These are phyloP conservation scores for Oncorhynchus kisutch DNA, from an alignment of 2,113 vertebrate species.

Conservation along the genomic window DNA sequence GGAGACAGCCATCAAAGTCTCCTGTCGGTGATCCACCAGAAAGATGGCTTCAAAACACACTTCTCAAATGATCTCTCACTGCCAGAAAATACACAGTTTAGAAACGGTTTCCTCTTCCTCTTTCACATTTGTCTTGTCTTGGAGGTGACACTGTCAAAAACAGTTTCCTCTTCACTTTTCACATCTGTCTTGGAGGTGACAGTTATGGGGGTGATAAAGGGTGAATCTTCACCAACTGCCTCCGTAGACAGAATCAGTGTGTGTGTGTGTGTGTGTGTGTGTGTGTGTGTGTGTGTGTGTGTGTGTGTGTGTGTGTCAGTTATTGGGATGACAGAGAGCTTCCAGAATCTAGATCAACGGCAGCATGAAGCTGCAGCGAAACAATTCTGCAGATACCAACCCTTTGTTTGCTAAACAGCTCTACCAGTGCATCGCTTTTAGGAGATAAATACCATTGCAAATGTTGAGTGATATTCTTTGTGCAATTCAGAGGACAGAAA, in stretches of 20 bases:
- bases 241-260: background rate
- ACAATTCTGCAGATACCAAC: too few relatives aligned
- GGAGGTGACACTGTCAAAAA: background rate
- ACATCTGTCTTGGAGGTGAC: conserved; percentile 24
- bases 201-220: conserved; percentile 9
- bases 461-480: too few relatives aligned
- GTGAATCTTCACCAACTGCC: background rate
- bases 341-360: too few relatives aligned
- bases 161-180: conserved; percentile 33
- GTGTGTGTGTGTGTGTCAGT: background rate
- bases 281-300: too few relatives aligned
- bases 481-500: background rate
- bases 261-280: too few relatives aligned
- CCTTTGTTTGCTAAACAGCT: too few relatives aligned
- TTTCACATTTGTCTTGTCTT: background rate
- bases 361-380: too few relatives aligned
- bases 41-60: conserved; percentile 24
- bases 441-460: too few relatives aligned
- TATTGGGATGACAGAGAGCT: background rate
- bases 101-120: conserved; percentile 34
- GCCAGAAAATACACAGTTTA: conserved; percentile 46
- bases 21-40: conserved; percentile 43
- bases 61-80: conserved; percentile 13
- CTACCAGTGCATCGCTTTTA: too few relatives aligned
- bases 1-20: conserved; percentile 33